A percentile compares a stretch with the other conserved stretches of the same genome.
phyloP scores from a whole-genome alignment of 2,888 invertebrate species.

The Lochmaea crataegi region DNA sequence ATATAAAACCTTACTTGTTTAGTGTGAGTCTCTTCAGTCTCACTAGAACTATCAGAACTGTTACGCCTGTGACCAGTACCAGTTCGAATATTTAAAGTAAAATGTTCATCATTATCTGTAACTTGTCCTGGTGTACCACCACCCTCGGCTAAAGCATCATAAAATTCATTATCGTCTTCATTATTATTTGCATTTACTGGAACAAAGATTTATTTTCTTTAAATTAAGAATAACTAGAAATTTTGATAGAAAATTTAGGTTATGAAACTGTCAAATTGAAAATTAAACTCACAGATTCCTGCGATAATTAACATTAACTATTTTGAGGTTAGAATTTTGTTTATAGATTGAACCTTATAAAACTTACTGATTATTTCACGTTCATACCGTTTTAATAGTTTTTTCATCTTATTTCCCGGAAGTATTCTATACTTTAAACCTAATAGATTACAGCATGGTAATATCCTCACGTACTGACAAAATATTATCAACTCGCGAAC shows the following conservation, averaged over 20 bases:
- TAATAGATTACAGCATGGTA: background rate
- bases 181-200: slow-evolving; percentile 69
- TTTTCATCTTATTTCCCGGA: slow-evolving; percentile 8
- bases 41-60: slow-evolving; percentile 67
- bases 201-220: slow-evolving; percentile 25
- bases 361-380: background rate
- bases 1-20: slow-evolving; percentile 59
- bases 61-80: slow-evolving; percentile 60
- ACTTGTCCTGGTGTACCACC: slow-evolving; percentile 65
- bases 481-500: background rate
- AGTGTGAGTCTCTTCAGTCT: slow-evolving; percentile 66
- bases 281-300: slow-evolving; percentile 1
- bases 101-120: slow-evolving; percentile 60
- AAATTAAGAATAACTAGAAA: background rate
- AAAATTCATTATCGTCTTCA: slow-evolving; percentile 82
- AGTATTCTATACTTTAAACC: background rate
- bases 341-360: background rate
- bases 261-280: background rate
- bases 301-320: background rate
- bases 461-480: background rate
- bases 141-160: slow-evolving; percentile 68
- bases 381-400: background rate
- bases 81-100: slow-evolving; percentile 76
- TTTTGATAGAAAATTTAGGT: slow-evolving; percentile 6
- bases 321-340: slow-evolving; percentile 1